Evolutionary conservation across 2,113 vertebrate species (phyloP).

Genomic region (Leptocoma aspasia): DNA sequence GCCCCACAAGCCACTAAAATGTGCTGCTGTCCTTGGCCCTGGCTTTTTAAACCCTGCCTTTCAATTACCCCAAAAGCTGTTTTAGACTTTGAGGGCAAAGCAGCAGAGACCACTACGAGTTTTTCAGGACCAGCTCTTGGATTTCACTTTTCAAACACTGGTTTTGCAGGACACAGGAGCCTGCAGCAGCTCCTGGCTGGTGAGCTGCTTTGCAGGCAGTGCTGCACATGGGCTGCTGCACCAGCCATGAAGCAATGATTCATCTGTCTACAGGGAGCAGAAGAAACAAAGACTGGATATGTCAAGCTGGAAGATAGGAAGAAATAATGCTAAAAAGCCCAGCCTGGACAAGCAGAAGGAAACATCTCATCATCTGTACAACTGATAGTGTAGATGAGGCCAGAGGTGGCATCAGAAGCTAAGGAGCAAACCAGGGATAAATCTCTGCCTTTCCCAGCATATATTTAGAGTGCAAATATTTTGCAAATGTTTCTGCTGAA

Average conservation of each 20-base stretch:
- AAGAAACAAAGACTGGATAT: background rate
- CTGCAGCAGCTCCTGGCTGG: background rate
- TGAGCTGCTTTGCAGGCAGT: background rate
- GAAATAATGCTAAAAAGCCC: background rate
- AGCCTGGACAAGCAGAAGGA: background rate
- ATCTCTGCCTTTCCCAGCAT: background rate
- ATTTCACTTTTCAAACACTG: background rate
- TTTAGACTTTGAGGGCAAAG: background rate
- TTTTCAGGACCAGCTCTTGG: background rate
- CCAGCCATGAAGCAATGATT: background rate
- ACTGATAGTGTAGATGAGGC: background rate
- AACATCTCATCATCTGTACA: background rate
- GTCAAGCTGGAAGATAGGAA: background rate
- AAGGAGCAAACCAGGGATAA: background rate
- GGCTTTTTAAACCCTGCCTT: background rate
- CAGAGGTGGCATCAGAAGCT: background rate
- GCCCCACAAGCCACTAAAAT: background rate
- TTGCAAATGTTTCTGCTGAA: conserved; percentile 52
- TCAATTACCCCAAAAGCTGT: background rate
- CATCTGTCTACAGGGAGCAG: background rate
- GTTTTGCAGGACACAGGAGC: background rate
- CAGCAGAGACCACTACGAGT: background rate
- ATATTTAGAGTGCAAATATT: conserved; percentile 23
- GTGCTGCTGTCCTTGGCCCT: accelerated
- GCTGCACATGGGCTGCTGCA: background rate